These are phyloP conservation scores for Crenuchus spilurus DNA, from an alignment of 2,797 vertebrate species.

Conservation along the genomic window DNA sequence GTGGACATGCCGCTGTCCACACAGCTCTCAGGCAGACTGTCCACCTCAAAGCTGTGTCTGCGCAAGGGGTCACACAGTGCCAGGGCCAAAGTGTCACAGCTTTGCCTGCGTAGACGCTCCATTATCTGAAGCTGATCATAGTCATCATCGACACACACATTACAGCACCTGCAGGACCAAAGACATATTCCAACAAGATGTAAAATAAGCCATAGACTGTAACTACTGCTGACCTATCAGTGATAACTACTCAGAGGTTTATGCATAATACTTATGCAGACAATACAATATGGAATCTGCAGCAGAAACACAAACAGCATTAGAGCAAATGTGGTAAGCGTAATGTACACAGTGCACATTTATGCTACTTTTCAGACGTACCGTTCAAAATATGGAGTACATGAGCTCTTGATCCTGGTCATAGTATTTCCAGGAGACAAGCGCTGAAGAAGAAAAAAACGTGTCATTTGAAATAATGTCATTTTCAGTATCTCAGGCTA, in stretches of 20 bases:
- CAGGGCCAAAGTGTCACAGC: constrained; percentile 77
- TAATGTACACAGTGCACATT: background rate
- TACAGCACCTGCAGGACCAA: constrained; percentile 73
- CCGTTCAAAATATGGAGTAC: constrained; percentile 83
- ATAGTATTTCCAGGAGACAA: constrained; percentile 78
- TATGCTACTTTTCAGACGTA: constrained; percentile 65
- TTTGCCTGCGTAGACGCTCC: constrained; percentile 58
- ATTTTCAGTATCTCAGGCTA: background rate
- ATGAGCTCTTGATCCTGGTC: constrained; percentile 82
- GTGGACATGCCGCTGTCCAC: constrained; percentile 93
- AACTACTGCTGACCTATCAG: background rate
- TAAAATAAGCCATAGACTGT: background rate
- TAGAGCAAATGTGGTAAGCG: background rate
- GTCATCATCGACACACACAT: constrained; percentile 82
- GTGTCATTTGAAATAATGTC: too few species aligned
- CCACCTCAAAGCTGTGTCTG: constrained; percentile 86
- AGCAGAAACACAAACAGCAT: background rate
- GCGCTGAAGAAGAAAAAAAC: constrained; percentile 75
- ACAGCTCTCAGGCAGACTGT: constrained; percentile 89
- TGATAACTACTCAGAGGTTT: background rate
- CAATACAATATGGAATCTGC: too few species aligned
- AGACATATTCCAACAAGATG: background rate
- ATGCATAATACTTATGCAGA: background rate
- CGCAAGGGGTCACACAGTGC: constrained; percentile 93
- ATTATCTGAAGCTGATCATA: constrained; percentile 64